Conservation (phyloP, 1,140 invertebrate genomes). For the Achatina immaculata region DNA sequence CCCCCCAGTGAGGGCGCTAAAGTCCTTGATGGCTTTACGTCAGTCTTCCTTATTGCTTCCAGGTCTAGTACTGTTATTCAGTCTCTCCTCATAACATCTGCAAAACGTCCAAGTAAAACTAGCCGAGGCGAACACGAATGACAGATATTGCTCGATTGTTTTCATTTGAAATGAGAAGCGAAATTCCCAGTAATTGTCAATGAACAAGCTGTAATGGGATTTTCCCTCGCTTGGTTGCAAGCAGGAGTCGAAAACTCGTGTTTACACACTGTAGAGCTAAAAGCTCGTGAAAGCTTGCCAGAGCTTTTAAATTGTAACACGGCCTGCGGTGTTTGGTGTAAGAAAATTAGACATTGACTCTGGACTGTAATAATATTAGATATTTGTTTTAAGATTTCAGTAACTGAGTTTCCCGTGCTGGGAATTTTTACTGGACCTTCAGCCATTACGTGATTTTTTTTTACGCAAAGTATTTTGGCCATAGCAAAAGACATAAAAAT, state of each 20-base stretch:
- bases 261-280: background rate
- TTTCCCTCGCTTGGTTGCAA: conserved; percentile 3
- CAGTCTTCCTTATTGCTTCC: background rate
- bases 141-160: conserved; percentile 21
- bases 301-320: background rate
- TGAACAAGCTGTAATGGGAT: conserved; percentile 35
- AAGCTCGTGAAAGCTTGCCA: background rate
- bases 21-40: background rate
- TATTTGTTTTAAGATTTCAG: background rate
- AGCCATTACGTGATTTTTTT: too few relatives aligned
- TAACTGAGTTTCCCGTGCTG: background rate
- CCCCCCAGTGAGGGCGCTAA: background rate
- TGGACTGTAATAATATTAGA: background rate
- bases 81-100: conserved; percentile 28
- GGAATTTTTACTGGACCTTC: too few relatives aligned
- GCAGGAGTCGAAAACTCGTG: background rate
- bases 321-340: background rate
- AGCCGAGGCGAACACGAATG: background rate
- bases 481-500: too few relatives aligned
- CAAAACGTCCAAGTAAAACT: conserved; percentile 29
- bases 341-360: background rate
- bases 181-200: conserved; percentile 34
- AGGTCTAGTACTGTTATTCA: background rate
- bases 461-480: too few relatives aligned
- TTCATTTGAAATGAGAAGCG: conserved; percentile 15